Evolutionary conservation across 2,888 invertebrate genomes (phyloP).

Genomic region (Lymantria monacha): DNA sequence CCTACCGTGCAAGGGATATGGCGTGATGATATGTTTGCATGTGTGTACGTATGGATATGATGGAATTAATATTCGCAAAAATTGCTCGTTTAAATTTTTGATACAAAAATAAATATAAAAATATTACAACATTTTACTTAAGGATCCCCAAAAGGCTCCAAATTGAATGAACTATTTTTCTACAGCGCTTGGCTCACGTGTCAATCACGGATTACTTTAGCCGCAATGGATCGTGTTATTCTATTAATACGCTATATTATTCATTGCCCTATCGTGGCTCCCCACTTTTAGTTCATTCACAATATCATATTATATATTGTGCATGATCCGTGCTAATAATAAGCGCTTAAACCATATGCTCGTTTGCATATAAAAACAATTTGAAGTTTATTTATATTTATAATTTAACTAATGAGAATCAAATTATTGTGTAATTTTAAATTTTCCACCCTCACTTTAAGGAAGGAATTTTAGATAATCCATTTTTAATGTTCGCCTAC

Average conservation of each 20-base stretch:
- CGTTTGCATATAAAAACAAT: conserved; percentile 25
- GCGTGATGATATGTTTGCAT: too few relatives aligned
- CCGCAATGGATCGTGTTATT: conserved; percentile 72
- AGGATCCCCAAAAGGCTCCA: conserved; percentile 30
- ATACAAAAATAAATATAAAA: neutral
- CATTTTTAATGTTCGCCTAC: too few relatives aligned
- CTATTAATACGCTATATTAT: conserved; percentile 71
- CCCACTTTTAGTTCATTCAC: conserved; percentile 54
- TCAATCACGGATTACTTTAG: conserved; percentile 72
- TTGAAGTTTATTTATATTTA: conserved; percentile 1
- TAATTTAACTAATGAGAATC: neutral
- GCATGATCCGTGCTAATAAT: conserved; percentile 52
- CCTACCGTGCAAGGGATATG: too few relatives aligned
- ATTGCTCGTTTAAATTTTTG: too few relatives aligned
- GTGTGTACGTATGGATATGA: too few relatives aligned
- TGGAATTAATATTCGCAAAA: too few relatives aligned
- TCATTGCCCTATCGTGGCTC: conserved; percentile 71
- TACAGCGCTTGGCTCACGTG: conserved; percentile 67
- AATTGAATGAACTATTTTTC: conserved; percentile 61
- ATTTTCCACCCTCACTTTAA: too few relatives aligned
- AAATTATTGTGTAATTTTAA: too few relatives aligned
- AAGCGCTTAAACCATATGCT: conserved; percentile 33
- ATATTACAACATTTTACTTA: neutral
- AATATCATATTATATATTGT: conserved; percentile 54
- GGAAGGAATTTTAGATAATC: too few relatives aligned